Evolutionary conservation across 2,888 invertebrate genomes (phyloP), one percentile per base, ranked within the genome.

Genomic region (Tethea ocularis): DNA sequence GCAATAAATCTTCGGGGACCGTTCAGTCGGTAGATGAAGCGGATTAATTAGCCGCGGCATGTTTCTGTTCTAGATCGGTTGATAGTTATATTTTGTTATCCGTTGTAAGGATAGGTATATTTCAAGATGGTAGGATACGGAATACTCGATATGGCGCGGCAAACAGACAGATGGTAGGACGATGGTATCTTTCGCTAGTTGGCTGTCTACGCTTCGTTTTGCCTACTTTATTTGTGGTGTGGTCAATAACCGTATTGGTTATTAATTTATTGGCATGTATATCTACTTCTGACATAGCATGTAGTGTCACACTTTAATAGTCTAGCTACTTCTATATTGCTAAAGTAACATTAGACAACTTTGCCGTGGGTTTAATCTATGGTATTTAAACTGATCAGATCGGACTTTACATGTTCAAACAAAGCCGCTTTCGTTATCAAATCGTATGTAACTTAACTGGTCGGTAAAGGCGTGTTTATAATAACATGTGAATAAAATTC

Each of bases 401-500:
- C 87, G 81, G 77, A 73, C 75, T 71, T 62, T 75, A 73, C 74
- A 69, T 68, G 65, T 57, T 79, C 88, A 89, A 87, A 89, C 84
- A 89, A 80, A 66, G 88, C 91, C 90, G 90, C 88, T 71, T 79
- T 75, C 77, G 78, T 87, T 91, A 91, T 90, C 89, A 83, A 75
- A 72, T 75, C 73, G 76, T 79, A 71, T 81, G 82, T 84, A 83
- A 87, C 82, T 82, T 80, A 82, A 84, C 83, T 79, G 79, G 73
- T 64, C 63, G 63, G 69, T 82, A 72, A 82, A 73, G 83, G 68
- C 63, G 64, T 64, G 77, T 74, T 72, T 77, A 82, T 66, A 67
- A 56, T 62, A 74, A 62, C 71, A 68, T 56, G 60, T 57, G 60
- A 59, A 52, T 55, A 66, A 64, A 68, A 67, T 69, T 63, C 61